phyloP scores from a whole-genome alignment of 2,113 vertebrate genomes.

The Petaurus breviceps region DNA sequence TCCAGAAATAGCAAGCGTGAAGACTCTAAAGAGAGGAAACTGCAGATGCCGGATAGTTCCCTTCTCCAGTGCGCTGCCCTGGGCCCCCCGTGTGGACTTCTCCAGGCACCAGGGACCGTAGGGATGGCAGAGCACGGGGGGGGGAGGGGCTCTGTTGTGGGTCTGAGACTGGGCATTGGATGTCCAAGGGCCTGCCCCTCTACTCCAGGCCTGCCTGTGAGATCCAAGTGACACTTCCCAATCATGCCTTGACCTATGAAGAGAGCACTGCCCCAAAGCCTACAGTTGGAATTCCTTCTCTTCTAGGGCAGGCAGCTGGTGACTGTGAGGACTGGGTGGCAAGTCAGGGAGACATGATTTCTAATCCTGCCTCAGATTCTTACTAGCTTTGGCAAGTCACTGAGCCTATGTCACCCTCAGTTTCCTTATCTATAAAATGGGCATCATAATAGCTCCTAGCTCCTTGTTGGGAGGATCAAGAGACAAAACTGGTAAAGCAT shows the following conservation, averaged over 20 bases:
- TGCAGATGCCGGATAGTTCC: background rate
- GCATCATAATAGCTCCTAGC: background rate
- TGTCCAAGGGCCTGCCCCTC: no score
- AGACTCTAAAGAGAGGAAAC: background rate
- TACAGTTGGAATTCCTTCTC: background rate
- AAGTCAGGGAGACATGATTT: background rate
- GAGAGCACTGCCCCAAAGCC: background rate
- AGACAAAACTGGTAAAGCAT: background rate
- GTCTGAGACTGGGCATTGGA: no score
- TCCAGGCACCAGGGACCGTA: background rate
- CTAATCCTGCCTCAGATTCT: background rate
- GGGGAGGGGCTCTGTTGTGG: no score
- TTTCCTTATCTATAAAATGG: background rate
- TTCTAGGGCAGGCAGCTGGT: background rate
- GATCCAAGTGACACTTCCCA: background rate
- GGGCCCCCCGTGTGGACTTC: rapidly evolving
- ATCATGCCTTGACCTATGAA: background rate
- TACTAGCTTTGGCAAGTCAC: background rate
- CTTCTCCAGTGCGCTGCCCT: background rate
- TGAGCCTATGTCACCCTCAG: background rate
- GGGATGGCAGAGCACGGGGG: background rate
- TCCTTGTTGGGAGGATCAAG: background rate
- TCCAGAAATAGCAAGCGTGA: background rate
- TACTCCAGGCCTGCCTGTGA: background rate
- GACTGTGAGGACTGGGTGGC: background rate